Conservation (phyloP, 2,113 vertebrate genomes). For the Caloenas nicobarica region DNA sequence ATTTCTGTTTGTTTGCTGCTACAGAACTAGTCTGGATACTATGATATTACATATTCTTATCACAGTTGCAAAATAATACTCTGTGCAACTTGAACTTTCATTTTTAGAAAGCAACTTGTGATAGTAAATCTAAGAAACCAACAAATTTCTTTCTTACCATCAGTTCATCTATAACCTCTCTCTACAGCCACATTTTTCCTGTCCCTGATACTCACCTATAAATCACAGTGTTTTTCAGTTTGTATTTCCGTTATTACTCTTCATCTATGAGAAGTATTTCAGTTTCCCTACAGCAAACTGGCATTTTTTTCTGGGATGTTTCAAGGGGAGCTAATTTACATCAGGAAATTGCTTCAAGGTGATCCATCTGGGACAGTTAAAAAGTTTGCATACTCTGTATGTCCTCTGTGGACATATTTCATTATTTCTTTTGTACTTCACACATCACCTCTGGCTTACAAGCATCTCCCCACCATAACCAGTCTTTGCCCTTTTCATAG, state of each 20-base stretch:
- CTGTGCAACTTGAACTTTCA: not conserved
- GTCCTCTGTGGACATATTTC: not conserved
- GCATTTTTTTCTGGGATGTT: slow-evolving; percentile 24
- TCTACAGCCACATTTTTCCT: not conserved
- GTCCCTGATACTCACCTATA: not conserved
- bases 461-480: not conserved
- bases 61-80: not conserved
- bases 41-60: not conserved
- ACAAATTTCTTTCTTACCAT: not conserved
- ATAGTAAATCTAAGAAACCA: not conserved
- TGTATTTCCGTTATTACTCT: not conserved
- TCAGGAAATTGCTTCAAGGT: slow-evolving; percentile 40
- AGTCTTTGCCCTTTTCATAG: not conserved
- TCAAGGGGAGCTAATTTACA: slow-evolving; percentile 27
- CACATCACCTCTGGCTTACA: not conserved
- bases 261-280: not conserved
- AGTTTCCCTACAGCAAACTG: not conserved
- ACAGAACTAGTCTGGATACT: not conserved
- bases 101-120: not conserved
- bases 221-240: not conserved
- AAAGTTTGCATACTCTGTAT: not conserved
- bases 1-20: not conserved
- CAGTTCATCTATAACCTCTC: not conserved
- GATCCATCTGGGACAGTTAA: not conserved
- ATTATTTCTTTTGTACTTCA: not conserved